Evolutionary conservation across 2,888 invertebrate genomes (phyloP).

Genomic region (Sthenelais limicola): DNA sequence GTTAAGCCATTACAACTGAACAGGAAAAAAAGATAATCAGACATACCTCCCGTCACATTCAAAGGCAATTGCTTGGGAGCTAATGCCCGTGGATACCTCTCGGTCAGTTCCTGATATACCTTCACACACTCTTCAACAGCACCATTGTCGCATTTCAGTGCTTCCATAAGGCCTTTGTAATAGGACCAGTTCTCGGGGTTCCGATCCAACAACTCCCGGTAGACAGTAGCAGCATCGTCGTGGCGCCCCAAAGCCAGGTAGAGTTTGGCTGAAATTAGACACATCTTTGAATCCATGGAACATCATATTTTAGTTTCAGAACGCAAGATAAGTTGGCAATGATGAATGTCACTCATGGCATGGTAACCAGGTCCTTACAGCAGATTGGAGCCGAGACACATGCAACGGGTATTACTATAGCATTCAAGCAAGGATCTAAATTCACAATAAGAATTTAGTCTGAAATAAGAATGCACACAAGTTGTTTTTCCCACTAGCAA

Average conservation of each 20-base stretch:
- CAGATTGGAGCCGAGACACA: neutral
- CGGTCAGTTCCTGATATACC: slow-evolving; percentile 85
- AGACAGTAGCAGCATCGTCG: slow-evolving; percentile 85
- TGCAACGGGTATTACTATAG: neutral
- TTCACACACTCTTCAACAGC: slow-evolving; percentile 82
- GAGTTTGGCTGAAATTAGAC: slow-evolving; percentile 73
- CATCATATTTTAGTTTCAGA: neutral
- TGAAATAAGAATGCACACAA: slow-evolving; percentile 27
- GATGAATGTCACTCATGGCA: neutral
- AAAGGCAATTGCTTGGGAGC: slow-evolving; percentile 92
- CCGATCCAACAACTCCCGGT: slow-evolving; percentile 85
- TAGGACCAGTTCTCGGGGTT: slow-evolving; percentile 98
- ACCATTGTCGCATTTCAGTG: slow-evolving; percentile 78
- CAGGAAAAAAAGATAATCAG: too few species aligned
- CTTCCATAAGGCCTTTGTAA: slow-evolving; percentile 90
- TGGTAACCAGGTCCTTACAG: neutral
- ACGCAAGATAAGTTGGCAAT: too few species aligned
- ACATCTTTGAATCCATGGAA: too few species aligned
- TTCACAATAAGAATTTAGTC: slow-evolving; percentile 5
- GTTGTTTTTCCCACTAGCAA: too few species aligned
- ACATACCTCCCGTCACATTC: too few species aligned
- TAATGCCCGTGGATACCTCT: slow-evolving; percentile 87
- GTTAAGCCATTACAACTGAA: too few species aligned
- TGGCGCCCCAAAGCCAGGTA: slow-evolving; percentile 75
- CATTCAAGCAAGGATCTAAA: slow-evolving; percentile 23